Conservation (phyloP, 1,140 invertebrate species). For the Alviniconcha marisindica region DNA sequence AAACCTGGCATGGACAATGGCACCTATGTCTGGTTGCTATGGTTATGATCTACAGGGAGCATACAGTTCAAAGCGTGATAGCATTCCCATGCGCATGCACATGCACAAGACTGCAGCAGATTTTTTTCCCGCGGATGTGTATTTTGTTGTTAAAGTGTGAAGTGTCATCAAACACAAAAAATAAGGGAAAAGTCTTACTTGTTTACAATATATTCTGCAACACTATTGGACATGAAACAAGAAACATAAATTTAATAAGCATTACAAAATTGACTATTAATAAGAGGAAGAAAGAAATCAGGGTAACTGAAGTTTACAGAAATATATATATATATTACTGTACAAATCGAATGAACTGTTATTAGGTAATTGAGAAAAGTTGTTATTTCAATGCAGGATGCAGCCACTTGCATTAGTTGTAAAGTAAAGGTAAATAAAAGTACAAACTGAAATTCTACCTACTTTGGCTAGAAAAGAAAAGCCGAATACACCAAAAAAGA, state of each 20-base stretch:
- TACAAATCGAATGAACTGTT: not conserved
- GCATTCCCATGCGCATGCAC: slow-evolving; percentile 36
- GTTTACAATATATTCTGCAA: slow-evolving; percentile 44
- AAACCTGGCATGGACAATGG: slow-evolving; percentile 7
- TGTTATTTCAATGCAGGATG: not conserved
- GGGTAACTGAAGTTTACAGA: too few relatives aligned
- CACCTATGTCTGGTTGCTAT: slow-evolving; percentile 29
- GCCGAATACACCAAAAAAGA: too few relatives aligned
- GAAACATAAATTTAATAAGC: slow-evolving; percentile 39
- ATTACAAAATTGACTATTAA: slow-evolving; percentile 18
- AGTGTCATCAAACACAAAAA: slow-evolving; percentile 43
- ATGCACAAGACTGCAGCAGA: slow-evolving; percentile 41
- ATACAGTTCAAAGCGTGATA: slow-evolving; percentile 27
- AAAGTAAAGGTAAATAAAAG: too few relatives aligned
- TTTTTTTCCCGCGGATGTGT: slow-evolving; percentile 20
- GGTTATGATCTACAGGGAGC: slow-evolving; percentile 21
- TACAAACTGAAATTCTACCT: too few relatives aligned
- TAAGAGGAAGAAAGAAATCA: not conserved
- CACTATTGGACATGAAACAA: slow-evolving; percentile 42
- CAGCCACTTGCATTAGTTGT: too few relatives aligned
- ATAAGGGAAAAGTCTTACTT: slow-evolving; percentile 47
- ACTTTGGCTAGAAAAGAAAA: too few relatives aligned
- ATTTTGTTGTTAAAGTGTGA: slow-evolving; percentile 30
- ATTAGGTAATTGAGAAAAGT: not conserved
- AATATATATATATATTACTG: too few relatives aligned